These are phyloP conservation scores for Pachycephala philippinensis DNA, from an alignment of 2,113 vertebrate species.

Conservation along the genomic window DNA sequence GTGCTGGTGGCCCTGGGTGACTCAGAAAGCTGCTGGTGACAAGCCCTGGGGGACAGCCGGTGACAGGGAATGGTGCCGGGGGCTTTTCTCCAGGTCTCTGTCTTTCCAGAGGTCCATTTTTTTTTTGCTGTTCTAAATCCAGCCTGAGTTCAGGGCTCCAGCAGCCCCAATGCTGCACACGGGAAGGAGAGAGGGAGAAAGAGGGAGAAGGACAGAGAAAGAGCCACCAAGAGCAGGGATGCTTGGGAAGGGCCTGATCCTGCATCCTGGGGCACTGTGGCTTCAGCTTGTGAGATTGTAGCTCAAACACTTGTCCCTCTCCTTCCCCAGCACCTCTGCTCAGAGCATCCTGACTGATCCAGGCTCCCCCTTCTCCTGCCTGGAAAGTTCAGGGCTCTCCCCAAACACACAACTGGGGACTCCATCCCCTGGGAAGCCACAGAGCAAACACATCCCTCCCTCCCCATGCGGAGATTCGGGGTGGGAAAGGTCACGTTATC, in stretches of 20 bases:
- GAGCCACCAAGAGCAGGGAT: background rate
- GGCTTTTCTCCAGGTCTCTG: background rate
- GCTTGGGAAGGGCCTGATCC: background rate
- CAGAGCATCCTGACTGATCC: slow-evolving; percentile 46
- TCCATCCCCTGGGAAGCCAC: background rate
- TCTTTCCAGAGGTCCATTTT: background rate
- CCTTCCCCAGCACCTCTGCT: slow-evolving; percentile 54
- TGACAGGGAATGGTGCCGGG: rapidly evolving
- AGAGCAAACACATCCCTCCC: background rate
- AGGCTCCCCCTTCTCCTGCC: background rate
- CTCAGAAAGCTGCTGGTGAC: background rate
- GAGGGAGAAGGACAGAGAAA: background rate
- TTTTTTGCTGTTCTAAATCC: background rate
- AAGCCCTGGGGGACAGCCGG: rapidly evolving
- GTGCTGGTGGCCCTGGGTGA: background rate
- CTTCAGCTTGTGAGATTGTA: slow-evolving; percentile 43
- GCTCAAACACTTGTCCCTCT: slow-evolving; percentile 45
- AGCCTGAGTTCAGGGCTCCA: background rate
- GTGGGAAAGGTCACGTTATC: background rate
- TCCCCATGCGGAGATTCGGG: rapidly evolving
- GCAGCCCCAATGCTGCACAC: rapidly evolving
- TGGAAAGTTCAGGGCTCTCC: background rate
- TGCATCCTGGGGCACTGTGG: background rate
- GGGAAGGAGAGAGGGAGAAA: background rate
- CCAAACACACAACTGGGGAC: background rate